Evolutionary conservation across 2,797 vertebrate species (phyloP), one percentile per base, ranked within the genome.

Genomic region (Champsocephalus gunnari): DNA sequence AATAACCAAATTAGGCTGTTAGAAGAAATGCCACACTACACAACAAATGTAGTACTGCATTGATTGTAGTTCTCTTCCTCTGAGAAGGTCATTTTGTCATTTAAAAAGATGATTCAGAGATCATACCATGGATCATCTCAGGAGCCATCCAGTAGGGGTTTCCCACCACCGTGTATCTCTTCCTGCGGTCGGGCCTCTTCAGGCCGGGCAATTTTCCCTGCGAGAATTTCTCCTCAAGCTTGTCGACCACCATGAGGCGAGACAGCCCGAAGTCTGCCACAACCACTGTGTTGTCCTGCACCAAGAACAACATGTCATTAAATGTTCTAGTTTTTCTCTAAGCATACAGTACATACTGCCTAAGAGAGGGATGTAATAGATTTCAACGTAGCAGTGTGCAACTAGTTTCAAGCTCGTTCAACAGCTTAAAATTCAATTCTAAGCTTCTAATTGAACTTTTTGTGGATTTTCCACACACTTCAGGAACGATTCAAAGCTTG

Each of bases 131-230:
- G 88, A 99, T 99, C 98, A 99, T 99, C 90, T 99, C 98, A 0
- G 98, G 98, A 8, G 98, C 98, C 98, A 99, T 99, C 98, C 98
- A 99, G 93, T 99, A 99, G 0, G 98, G 98, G 91, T 99, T 99
- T 28, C 98, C 98, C 88, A 99, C 98, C 87, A 99, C 98, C 0
- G 98, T 99, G 94, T 99, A 99, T 5, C 98, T 95, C 93, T 99
- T 99, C 74, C 95, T 96, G 54, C 97, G 94, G 86, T 99, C 98
- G 0, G 95, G 95, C 73, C 95, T 98, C 93, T 97, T 98, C 88
- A 98, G 87, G 74, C 90, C 96, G 1, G 94, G 80, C 65, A 97
- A 88, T 83, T 95, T 96, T 12, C 96, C 96, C 0, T 96, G 92
- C 0, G 90, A 71, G 59, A 91, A 71, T 69, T 91, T 92, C 54